Percentiles rank a stretch among this genome's conserved stretches.
These are phyloP conservation scores for Paradoxurus hermaphroditus DNA, from an alignment of 2,113 vertebrate genomes.

Conservation along the genomic window DNA sequence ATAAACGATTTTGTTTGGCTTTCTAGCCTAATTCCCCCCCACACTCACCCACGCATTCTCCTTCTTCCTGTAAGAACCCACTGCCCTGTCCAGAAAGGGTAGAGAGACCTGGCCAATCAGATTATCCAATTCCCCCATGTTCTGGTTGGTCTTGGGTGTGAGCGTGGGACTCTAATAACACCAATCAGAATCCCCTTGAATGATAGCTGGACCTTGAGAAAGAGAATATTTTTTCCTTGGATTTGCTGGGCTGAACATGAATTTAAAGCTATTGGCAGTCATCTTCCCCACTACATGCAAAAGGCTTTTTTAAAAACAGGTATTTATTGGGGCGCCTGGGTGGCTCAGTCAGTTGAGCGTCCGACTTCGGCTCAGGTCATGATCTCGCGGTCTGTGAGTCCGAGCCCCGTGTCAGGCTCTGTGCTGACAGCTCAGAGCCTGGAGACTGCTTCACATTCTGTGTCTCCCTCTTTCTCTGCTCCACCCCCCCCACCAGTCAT, in stretches of 20 bases:
- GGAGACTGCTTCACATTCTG: too few species aligned
- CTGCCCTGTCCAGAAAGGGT: neutral
- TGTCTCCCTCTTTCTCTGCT: too few species aligned
- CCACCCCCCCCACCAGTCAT: too few species aligned
- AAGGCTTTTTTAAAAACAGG: neutral
- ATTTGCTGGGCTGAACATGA: neutral
- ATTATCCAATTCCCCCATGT: neutral
- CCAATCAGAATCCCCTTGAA: neutral
- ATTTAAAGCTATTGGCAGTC: neutral
- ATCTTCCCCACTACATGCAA: neutral
- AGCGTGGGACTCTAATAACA: neutral
- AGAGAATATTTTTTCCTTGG: neutral
- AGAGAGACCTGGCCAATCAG: neutral
- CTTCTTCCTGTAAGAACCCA: neutral
- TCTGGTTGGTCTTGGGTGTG: neutral
- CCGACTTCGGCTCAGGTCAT: too few species aligned
- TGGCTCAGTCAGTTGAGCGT: too few species aligned
- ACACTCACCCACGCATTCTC: neutral
- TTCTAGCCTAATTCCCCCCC: neutral
- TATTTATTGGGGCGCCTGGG: too few species aligned
- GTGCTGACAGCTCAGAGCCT: too few species aligned
- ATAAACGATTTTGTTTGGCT: neutral
- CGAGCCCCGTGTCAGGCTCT: too few species aligned
- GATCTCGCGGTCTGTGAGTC: too few species aligned
- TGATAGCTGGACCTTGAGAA: neutral